Percentiles rank a stretch among this genome's conserved stretches.
Conservation (phyloP, 2,888 invertebrate species). For the Perizoma affinitatum region DNA sequence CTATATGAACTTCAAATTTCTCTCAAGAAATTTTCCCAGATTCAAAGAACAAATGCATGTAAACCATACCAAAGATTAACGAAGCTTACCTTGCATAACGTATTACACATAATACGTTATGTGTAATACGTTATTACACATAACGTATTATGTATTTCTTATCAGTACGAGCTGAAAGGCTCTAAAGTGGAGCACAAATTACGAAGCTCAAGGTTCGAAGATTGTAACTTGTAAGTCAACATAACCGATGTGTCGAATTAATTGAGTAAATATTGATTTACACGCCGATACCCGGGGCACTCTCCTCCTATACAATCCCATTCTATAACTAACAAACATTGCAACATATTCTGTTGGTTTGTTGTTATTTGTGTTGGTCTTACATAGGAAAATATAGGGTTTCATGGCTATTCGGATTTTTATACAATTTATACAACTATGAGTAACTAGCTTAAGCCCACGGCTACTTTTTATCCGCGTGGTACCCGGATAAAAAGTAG, state of each 20-base stretch:
- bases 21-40: too few relatives aligned
- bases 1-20: too few relatives aligned
- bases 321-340: constrained; percentile 28
- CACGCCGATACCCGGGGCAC: constrained; percentile 33
- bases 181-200: constrained; percentile 10
- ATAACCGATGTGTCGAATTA: constrained; percentile 48
- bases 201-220: constrained; percentile 26
- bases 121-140: too few relatives aligned
- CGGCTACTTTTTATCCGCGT: too few relatives aligned
- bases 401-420: too few relatives aligned
- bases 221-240: constrained; percentile 37
- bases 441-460: too few relatives aligned
- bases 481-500: too few relatives aligned
- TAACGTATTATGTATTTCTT: neutral
- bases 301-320: constrained; percentile 21
- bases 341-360: neutral
- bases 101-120: too few relatives aligned
- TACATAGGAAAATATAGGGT: too few relatives aligned
- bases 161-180: neutral
- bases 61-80: neutral
- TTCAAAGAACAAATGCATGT: too few relatives aligned
- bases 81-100: neutral
- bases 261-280: constrained; percentile 56
- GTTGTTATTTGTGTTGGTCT: neutral
- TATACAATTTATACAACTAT: too few relatives aligned